Base-by-base conservation (phyloP, 2,888 invertebrate genomes). In the Lasioglossum villosulum region DNA sequence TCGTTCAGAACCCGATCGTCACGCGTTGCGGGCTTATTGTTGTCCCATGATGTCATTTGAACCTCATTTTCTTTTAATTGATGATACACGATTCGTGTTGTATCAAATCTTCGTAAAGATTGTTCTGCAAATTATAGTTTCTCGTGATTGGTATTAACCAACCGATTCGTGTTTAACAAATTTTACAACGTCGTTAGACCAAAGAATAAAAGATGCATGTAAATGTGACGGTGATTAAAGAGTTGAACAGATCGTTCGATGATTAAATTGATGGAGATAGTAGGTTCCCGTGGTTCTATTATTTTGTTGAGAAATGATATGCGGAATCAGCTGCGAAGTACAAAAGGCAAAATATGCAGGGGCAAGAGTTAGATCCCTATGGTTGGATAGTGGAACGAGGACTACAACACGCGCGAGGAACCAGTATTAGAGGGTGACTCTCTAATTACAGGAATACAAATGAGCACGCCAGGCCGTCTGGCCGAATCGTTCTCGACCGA, bases 401-500 rank as follows among this genome's bases (percentile, higher is more conserved):
- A 82, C 83, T 85, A 90, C 83, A 86, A 90, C 83, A 80, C 86
- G 80, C 79, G 80, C 73, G 70, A 82, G 83, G 74, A 80, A 74
- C 68, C 75, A 78, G 80, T 80, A 83, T 90, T 89, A 87, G 91
- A 86, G 92, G 90, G 90, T 92, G 90, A 88, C 88, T 90, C 92
- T 92, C 93, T 94, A 94, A 94, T 94, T 93, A 93, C 93, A 89
- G 90, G 89, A 90, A 93, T 93, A 93, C 92, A 93, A 93, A 94
- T 93, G 93, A 93, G 90, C 90, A 79, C 91, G 86, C 86, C 90
- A 80, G 90, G 87, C 84, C 86, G 89, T 88, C 89, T 85, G 83
- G 83, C 77, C 82, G 81, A 75, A 78, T 80, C 75, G 78, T 81
- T 52, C 52, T 78, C 78, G 88, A 78, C 82, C 85, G 81, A 76